Evolutionary conservation across 2,797 vertebrate genomes (phyloP).

Genomic region (Rhyacichthys aspro): DNA sequence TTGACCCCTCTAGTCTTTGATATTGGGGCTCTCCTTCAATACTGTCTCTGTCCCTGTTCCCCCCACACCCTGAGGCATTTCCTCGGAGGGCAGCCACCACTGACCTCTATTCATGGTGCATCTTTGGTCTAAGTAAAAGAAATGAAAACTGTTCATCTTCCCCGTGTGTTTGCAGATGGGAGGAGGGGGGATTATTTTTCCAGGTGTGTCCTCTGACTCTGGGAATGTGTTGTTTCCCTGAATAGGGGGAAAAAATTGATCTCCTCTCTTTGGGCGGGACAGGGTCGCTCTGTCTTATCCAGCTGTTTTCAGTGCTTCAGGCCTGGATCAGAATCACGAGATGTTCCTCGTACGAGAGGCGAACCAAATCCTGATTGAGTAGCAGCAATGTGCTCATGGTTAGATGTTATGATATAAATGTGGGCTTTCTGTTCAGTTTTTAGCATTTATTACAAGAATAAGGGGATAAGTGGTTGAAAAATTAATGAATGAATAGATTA

Average conservation of each 20-base stretch:
- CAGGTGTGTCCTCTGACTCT: constrained; percentile 76
- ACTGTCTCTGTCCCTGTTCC: constrained; percentile 51
- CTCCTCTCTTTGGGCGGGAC: constrained; percentile 54
- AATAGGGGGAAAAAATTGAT: constrained; percentile 54
- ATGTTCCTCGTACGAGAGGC: too few species aligned
- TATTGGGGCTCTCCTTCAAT: constrained; percentile 49
- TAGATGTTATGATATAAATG: too few species aligned
- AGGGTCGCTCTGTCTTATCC: constrained; percentile 54
- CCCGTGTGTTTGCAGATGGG: constrained; percentile 40
- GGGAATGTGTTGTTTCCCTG: constrained; percentile 64
- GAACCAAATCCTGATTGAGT: constrained; percentile 1
- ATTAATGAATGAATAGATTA: too few species aligned
- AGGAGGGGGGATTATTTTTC: constrained; percentile 69
- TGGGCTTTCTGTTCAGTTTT: too few species aligned
- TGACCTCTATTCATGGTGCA: constrained; percentile 30
- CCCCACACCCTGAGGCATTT: constrained; percentile 13
- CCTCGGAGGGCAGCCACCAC: constrained; percentile 11
- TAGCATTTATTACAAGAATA: too few species aligned
- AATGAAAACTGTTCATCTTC: constrained; percentile 41
- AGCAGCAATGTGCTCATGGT: not conserved
- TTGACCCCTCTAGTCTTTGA: constrained; percentile 55
- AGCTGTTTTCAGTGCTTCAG: constrained; percentile 46
- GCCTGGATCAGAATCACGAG: constrained; percentile 27
- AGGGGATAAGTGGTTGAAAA: too few species aligned
- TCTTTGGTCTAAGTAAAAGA: constrained; percentile 27